These are phyloP conservation scores for Drosophila saltans DNA, from an alignment of 1,140 invertebrate genomes.

Conservation along the genomic window DNA sequence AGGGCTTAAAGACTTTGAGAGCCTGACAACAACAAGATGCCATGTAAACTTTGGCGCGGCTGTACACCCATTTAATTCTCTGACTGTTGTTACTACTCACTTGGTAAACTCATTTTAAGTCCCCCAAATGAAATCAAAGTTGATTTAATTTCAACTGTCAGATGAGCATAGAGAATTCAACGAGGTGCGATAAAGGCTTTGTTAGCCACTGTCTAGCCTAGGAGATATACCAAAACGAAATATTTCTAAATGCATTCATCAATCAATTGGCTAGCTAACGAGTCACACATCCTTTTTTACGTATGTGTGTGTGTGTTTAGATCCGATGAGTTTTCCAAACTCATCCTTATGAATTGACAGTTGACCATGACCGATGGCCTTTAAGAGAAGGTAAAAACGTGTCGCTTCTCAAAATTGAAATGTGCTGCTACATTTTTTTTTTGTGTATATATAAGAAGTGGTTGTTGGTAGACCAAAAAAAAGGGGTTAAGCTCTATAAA, in stretches of 20 bases:
- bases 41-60: slow-evolving; percentile 28
- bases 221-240: slow-evolving; percentile 36
- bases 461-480: not conserved
- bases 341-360: slow-evolving; percentile 41
- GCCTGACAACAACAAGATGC: slow-evolving; percentile 13
- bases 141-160: slow-evolving; percentile 67
- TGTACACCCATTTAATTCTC: slow-evolving; percentile 40
- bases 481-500: slow-evolving; percentile 31
- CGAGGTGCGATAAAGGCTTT: slow-evolving; percentile 75
- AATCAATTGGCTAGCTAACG: slow-evolving; percentile 75
- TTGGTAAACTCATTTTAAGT: slow-evolving; percentile 52
- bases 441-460: slow-evolving; percentile 8
- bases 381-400: slow-evolving; percentile 8
- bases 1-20: slow-evolving; percentile 43
- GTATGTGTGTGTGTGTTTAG: slow-evolving; percentile 40
- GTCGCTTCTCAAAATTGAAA: slow-evolving; percentile 30
- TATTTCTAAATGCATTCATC: slow-evolving; percentile 66
- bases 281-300: slow-evolving; percentile 46
- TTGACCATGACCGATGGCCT: slow-evolving; percentile 67
- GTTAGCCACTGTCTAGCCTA: slow-evolving; percentile 32
- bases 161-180: slow-evolving; percentile 1
- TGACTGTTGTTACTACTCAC: not conserved
- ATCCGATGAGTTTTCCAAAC: slow-evolving; percentile 40
- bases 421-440: not conserved
- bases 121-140: slow-evolving; percentile 55